These are phyloP conservation scores for Caradrina kadenii DNA, from an alignment of 2,888 invertebrate genomes.

Conservation along the genomic window DNA sequence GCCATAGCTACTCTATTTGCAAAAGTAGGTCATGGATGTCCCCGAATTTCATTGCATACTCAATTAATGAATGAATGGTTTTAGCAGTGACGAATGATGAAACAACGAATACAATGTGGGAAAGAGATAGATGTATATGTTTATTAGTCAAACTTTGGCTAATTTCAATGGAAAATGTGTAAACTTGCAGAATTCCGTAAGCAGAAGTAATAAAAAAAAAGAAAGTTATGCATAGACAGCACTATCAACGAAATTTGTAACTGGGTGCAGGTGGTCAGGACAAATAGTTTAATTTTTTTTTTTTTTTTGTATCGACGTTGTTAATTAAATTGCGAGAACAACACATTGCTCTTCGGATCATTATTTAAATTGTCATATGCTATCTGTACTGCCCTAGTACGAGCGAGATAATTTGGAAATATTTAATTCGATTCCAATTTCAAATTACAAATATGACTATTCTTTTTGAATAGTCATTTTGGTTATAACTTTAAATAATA, in stretches of 20 bases:
- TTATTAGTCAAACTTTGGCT: conserved; percentile 30
- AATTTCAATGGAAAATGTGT: conserved; percentile 26
- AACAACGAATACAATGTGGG: conserved; percentile 40
- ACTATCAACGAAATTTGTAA: neutral
- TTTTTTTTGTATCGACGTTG: neutral
- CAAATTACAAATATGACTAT: no score
- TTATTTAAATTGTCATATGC: neutral
- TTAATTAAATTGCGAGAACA: neutral
- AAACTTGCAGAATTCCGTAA: neutral
- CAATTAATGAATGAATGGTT: conserved; percentile 75
- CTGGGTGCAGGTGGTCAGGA: neutral
- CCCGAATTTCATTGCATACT: conserved; percentile 71
- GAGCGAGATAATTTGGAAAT: no score
- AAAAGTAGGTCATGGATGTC: conserved; percentile 77
- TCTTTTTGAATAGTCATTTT: no score
- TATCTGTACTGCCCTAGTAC: no score
- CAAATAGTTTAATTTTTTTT: no score
- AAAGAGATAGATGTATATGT: conserved; percentile 46
- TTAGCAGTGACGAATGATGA: conserved; percentile 60
- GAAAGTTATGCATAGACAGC: conserved; percentile 3
- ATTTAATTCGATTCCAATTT: no score
- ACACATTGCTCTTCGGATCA: neutral
- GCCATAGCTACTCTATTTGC: conserved; percentile 56
- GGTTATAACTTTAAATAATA: no score
- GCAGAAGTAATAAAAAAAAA: neutral